These are phyloP conservation scores for Serilophus lunatus DNA, from an alignment of 2,113 vertebrate species.

Conservation along the genomic window DNA sequence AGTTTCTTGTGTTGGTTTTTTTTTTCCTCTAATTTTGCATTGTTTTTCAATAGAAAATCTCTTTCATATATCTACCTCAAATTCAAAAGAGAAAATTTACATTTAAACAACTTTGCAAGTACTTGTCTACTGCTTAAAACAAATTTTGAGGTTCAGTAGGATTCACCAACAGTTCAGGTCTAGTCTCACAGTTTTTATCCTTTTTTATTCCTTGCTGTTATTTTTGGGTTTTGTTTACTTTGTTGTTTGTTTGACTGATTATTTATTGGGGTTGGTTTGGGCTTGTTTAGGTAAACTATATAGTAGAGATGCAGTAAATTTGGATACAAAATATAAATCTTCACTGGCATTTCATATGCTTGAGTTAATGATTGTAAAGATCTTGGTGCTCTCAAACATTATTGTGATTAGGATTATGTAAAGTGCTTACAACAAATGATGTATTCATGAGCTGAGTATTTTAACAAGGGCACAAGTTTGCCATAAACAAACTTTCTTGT, in stretches of 20 bases:
- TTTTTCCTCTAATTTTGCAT: not conserved
- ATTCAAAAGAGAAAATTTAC: not conserved
- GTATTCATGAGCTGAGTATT: not conserved
- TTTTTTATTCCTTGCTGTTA: fast-evolving
- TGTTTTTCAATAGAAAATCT: not conserved
- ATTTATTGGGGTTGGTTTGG: not conserved
- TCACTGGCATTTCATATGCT: not conserved
- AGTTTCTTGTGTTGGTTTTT: not conserved
- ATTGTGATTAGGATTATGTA: not conserved
- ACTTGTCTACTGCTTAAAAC: not conserved
- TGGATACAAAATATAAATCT: not conserved
- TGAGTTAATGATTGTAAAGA: not conserved
- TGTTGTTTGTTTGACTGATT: not conserved
- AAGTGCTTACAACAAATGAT: not conserved
- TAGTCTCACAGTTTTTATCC: not conserved
- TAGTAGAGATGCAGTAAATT: constrained; percentile 3
- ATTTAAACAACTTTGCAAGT: not conserved
- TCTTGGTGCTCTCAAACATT: not conserved
- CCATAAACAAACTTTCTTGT: not conserved
- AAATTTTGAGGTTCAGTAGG: not conserved
- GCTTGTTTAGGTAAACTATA: not conserved
- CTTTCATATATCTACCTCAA: not conserved
- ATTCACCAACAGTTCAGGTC: not conserved
- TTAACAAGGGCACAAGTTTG: not conserved
- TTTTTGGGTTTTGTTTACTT: not conserved